These are phyloP conservation scores for Trachelus troglodyta DNA, from an alignment of 2,888 invertebrate genomes.

Conservation along the genomic window DNA sequence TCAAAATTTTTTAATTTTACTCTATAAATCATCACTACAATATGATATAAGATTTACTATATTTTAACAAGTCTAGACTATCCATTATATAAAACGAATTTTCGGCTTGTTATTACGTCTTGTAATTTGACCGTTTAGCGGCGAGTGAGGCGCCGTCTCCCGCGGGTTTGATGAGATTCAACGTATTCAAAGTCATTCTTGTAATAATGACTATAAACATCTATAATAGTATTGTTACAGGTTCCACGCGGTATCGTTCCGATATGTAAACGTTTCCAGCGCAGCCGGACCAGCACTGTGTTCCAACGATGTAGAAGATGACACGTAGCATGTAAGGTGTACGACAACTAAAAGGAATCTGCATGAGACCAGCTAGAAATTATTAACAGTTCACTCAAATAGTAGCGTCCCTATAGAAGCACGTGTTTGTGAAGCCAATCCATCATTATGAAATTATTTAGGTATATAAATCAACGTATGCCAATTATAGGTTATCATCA, in stretches of 20 bases:
- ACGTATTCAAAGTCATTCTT: slow-evolving; percentile 60
- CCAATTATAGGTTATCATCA: neutral
- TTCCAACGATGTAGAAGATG: neutral
- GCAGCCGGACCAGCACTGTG: neutral
- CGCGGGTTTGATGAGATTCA: slow-evolving; percentile 55
- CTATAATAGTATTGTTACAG: slow-evolving; percentile 44
- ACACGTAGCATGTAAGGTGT: too few species aligned
- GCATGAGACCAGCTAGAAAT: neutral
- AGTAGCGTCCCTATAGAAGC: neutral
- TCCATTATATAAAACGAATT: neutral
- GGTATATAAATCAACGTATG: neutral
- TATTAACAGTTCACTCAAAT: neutral
- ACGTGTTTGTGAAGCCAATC: neutral
- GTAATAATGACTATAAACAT: slow-evolving; percentile 52
- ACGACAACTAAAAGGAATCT: neutral
- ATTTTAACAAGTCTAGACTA: neutral
- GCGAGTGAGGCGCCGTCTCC: slow-evolving; percentile 46
- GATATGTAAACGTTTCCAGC: neutral
- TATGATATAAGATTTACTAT: neutral
- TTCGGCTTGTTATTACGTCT: slow-evolving; percentile 36
- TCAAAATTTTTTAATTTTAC: neutral
- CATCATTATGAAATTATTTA: neutral
- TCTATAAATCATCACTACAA: neutral
- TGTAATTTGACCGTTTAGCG: slow-evolving; percentile 57
- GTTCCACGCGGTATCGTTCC: neutral